phyloP scores from a whole-genome alignment of 2,113 vertebrate genomes.

The Platichthys flesus region DNA sequence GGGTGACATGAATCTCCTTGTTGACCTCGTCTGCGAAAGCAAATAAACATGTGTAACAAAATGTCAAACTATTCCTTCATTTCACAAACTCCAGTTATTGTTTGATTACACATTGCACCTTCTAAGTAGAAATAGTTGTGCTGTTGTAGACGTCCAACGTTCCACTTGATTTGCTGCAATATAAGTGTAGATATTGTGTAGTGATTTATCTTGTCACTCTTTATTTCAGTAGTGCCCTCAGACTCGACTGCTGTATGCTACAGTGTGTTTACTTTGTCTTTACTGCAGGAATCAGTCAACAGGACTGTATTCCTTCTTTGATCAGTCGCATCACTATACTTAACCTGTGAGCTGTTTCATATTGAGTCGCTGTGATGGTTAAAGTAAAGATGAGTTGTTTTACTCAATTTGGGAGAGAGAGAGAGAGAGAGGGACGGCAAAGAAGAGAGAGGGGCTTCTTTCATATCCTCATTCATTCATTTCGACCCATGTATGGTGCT shows the following conservation, averaged over 20 bases:
- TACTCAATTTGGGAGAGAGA: slow-evolving; percentile 16
- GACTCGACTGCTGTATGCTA: neutral
- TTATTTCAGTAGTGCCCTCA: neutral
- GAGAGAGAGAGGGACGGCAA: neutral
- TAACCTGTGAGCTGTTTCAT: slow-evolving; percentile 21
- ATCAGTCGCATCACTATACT: slow-evolving; percentile 16
- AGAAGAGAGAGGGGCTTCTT: slow-evolving; percentile 13
- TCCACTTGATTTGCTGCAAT: neutral
- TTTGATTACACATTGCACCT: slow-evolving; percentile 63
- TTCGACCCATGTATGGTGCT: slow-evolving; percentile 56
- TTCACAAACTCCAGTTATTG: neutral
- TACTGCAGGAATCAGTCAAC: neutral
- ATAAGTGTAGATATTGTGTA: neutral
- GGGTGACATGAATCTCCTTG: neutral
- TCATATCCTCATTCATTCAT: slow-evolving; percentile 48
- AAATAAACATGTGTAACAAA: neutral
- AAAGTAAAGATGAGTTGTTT: slow-evolving; percentile 36
- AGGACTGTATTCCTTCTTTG: neutral
- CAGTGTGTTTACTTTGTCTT: slow-evolving; percentile 4
- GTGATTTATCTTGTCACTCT: neutral
- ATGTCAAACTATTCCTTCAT: slow-evolving; percentile 1
- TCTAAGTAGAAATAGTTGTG: slow-evolving; percentile 32
- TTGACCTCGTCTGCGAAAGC: too few species aligned
- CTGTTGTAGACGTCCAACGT: neutral
- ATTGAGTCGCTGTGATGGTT: neutral